Conservation (phyloP, 2,113 vertebrate genomes). For the Oreochromis tanganicae region DNA sequence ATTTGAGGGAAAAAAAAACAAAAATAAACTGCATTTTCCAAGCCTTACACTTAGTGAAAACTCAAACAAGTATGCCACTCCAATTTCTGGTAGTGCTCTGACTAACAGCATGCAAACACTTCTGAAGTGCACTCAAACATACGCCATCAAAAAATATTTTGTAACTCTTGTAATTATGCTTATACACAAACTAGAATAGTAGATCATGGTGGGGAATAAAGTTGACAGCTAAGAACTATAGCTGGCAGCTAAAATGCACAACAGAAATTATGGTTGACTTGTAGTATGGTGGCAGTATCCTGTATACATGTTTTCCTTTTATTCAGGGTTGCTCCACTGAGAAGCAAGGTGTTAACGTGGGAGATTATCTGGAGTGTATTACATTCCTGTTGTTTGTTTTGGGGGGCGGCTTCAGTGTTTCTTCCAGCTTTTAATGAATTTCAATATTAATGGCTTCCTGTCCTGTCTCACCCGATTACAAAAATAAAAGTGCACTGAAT, state of each 20-base stretch:
- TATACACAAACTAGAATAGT: not conserved
- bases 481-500: not conserved
- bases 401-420: accelerated
- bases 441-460: not conserved
- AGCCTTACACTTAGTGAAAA: not conserved
- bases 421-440: not conserved
- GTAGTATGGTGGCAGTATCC: not conserved
- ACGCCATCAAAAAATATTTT: not conserved
- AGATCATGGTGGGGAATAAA: not conserved
- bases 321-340: not conserved
- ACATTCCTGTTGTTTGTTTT: not conserved
- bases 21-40: not conserved
- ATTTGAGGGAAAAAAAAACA: not conserved
- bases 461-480: not conserved
- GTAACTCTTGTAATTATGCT: not conserved
- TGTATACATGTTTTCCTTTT: not conserved
- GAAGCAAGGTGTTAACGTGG: not conserved
- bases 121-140: not conserved
- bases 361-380: not conserved
- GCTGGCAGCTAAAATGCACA: not conserved
- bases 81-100: not conserved
- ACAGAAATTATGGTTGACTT: not conserved
- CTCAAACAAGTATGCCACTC: not conserved
- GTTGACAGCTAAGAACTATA: not conserved
- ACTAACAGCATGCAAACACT: not conserved